A percentile compares a stretch with the other conserved stretches of the same genome.
These are phyloP conservation scores for Myanophis thanlyinensis DNA, from an alignment of 2,113 vertebrate genomes.

Conservation along the genomic window DNA sequence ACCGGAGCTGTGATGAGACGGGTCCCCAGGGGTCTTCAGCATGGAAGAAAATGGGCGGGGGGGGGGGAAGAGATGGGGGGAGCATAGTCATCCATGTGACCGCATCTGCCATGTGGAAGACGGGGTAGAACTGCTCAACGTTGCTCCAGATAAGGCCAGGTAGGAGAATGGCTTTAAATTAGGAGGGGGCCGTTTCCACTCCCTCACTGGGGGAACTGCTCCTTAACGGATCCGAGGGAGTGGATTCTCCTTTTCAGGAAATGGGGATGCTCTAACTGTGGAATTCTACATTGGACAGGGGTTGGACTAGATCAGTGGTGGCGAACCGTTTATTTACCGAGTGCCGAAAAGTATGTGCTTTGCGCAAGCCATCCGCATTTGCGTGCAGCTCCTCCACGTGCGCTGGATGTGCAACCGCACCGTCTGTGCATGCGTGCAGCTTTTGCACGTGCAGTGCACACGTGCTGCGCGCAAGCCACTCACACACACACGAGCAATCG, in stretches of 20 bases:
- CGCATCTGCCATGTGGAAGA: background rate
- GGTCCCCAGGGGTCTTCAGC: accelerated
- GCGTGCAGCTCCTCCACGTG: too few relatives aligned
- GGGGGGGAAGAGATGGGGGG: accelerated
- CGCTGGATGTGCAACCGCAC: too few relatives aligned
- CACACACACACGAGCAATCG: too few relatives aligned
- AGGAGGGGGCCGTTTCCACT: background rate
- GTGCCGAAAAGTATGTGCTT: too few relatives aligned
- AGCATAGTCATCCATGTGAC: background rate
- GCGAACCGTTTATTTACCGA: too few relatives aligned
- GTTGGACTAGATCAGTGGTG: too few relatives aligned
- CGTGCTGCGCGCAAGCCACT: too few relatives aligned
- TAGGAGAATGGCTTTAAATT: background rate
- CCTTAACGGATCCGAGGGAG: background rate
- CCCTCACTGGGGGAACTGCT: background rate
- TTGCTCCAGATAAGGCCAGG: background rate
- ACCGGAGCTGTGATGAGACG: background rate
- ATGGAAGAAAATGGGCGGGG: background rate
- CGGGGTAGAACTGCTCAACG: background rate
- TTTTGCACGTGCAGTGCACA: too few relatives aligned
- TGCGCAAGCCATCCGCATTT: too few relatives aligned
- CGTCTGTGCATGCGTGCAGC: too few relatives aligned
- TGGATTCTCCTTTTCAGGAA: too few relatives aligned
- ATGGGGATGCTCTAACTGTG: background rate
- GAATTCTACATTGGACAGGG: background rate